A percentile compares a stretch with the other conserved stretches of the same genome.
phyloP scores from a whole-genome alignment of 2,888 invertebrate species.

The Drosophila kuntzei region DNA sequence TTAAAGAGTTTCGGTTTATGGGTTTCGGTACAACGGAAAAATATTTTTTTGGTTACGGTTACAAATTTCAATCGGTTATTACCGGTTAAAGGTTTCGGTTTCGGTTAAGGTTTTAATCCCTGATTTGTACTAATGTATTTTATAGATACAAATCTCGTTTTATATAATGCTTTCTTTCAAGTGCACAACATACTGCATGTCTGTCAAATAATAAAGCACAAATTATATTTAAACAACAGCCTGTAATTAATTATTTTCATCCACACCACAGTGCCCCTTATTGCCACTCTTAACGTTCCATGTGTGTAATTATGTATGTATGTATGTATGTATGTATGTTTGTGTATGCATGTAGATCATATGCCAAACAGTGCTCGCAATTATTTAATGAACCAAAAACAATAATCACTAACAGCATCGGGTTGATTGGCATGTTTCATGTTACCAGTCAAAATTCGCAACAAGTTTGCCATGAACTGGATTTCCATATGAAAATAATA shows the following conservation, averaged over 20 bases:
- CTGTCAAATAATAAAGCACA: slow-evolving; percentile 57
- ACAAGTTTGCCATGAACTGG: slow-evolving; percentile 71
- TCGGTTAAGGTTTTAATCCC: too few species aligned
- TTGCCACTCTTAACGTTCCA: slow-evolving; percentile 4
- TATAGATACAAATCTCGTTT: neutral
- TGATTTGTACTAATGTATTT: too few species aligned
- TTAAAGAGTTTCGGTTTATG: too few species aligned
- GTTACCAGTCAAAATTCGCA: slow-evolving; percentile 33
- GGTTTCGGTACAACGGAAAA: too few species aligned
- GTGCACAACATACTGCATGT: slow-evolving; percentile 26
- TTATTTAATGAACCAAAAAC: slow-evolving; percentile 77
- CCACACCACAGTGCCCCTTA: slow-evolving; percentile 2
- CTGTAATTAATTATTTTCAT: slow-evolving; percentile 73
- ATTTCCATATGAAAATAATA: slow-evolving; percentile 45
- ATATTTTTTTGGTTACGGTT: too few species aligned
- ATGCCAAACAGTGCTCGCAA: slow-evolving; percentile 64
- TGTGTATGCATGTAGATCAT: slow-evolving; percentile 33
- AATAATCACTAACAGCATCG: slow-evolving; percentile 66
- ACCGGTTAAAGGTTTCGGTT: too few species aligned
- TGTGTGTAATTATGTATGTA: neutral
- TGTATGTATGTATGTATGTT: slow-evolving; percentile 1
- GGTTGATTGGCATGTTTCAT: slow-evolving; percentile 62
- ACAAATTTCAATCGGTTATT: too few species aligned
- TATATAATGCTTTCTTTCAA: neutral
- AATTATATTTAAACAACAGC: slow-evolving; percentile 64